Evolutionary conservation across 2,888 invertebrate genomes (phyloP).

Genomic region (Caenorhabditis virilis): DNA sequence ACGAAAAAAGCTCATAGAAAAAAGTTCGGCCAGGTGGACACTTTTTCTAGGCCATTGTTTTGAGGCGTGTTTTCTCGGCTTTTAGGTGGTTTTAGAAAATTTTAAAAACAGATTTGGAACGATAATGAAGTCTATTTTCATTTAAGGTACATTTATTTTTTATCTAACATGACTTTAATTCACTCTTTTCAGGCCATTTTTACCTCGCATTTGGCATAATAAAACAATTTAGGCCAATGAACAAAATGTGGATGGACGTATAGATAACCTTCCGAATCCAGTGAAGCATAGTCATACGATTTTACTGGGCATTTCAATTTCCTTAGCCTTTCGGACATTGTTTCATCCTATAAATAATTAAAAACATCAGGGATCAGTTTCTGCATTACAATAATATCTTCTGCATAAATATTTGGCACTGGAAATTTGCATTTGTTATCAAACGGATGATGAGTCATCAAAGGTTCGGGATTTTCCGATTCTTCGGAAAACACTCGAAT

Average conservation of each 20-base stretch:
- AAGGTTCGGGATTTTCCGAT: neutral
- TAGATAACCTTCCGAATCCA: slow-evolving; percentile 36
- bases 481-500: neutral
- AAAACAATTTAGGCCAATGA: slow-evolving; percentile 21
- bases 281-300: slow-evolving; percentile 24
- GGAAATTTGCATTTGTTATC: slow-evolving; percentile 45
- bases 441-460: slow-evolving; percentile 36
- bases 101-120: too few species aligned
- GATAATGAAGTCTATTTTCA: too few species aligned
- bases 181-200: too few species aligned
- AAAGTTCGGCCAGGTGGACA: too few species aligned
- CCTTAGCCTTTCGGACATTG: slow-evolving; percentile 27
- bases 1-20: too few species aligned
- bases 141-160: too few species aligned
- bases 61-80: too few species aligned
- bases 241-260: slow-evolving; percentile 30
- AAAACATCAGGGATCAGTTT: neutral
- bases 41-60: too few species aligned
- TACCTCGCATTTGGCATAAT: slow-evolving; percentile 19
- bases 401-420: slow-evolving; percentile 30
- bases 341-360: slow-evolving; percentile 2
- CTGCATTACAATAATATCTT: slow-evolving; percentile 13
- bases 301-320: slow-evolving; percentile 29
- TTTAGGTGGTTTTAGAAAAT: too few species aligned
- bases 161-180: too few species aligned